Evolutionary conservation across 2,888 invertebrate genomes (phyloP).

Genomic region (Drosophila nr. fundita): DNA sequence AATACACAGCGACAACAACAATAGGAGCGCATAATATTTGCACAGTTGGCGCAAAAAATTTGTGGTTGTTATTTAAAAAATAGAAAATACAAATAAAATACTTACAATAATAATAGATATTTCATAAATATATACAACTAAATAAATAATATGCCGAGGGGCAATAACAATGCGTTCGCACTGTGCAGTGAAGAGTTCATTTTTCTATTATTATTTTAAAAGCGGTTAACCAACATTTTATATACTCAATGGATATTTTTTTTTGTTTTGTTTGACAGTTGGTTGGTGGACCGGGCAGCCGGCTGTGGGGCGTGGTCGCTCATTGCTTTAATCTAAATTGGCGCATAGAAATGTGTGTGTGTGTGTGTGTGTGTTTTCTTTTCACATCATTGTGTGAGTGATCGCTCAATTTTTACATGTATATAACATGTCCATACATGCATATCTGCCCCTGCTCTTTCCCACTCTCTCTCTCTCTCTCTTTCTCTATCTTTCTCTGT

Average conservation of each 20-base stretch:
- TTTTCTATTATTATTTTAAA: conserved; percentile 56
- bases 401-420: conserved; percentile 68
- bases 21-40: conserved; percentile 53
- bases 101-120: conserved; percentile 58
- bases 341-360: conserved; percentile 71
- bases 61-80: conserved; percentile 38
- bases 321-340: conserved; percentile 80
- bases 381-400: conserved; percentile 48
- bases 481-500: conserved; percentile 14
- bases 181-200: conserved; percentile 51
- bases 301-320: conserved; percentile 63
- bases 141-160: conserved; percentile 38
- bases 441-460: conserved; percentile 10
- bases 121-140: conserved; percentile 41
- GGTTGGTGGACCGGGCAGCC: conserved; percentile 38
- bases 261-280: conserved; percentile 38
- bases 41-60: conserved; percentile 67
- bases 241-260: conserved; percentile 14
- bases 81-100: conserved; percentile 39
- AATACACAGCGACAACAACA: conserved; percentile 15
- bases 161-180: conserved; percentile 62
- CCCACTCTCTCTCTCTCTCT: conserved; percentile 15
- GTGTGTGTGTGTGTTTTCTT: neutral
- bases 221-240: conserved; percentile 34
- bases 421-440: conserved; percentile 34